phyloP scores from a whole-genome alignment of 2,113 vertebrate species.

The Leptodactylus fuscus region DNA sequence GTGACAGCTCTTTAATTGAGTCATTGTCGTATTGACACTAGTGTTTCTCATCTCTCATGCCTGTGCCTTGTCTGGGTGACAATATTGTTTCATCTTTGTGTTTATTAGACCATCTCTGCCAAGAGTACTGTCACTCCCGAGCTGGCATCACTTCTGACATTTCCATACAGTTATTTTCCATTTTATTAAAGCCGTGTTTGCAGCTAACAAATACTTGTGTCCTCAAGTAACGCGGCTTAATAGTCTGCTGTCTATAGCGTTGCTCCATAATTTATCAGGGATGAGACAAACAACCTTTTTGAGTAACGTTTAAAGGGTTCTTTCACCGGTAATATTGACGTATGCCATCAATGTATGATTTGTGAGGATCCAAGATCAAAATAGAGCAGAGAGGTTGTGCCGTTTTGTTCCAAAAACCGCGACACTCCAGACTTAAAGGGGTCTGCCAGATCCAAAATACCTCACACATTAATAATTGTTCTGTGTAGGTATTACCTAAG shows the following conservation, averaged over 20 bases:
- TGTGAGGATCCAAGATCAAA: too few relatives aligned
- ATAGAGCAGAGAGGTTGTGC: too few relatives aligned
- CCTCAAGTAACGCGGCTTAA: neutral
- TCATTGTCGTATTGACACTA: slow-evolving; percentile 21
- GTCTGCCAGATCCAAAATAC: too few relatives aligned
- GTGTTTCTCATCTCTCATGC: slow-evolving; percentile 15
- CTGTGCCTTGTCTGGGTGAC: neutral
- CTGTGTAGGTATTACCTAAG: too few relatives aligned
- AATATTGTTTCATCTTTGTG: slow-evolving; percentile 37
- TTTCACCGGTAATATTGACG: too few relatives aligned
- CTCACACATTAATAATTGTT: too few relatives aligned
- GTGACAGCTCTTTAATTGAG: slow-evolving; percentile 27
- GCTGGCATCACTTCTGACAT: neutral
- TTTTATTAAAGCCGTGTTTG: neutral
- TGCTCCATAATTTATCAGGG: neutral
- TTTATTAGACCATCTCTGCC: neutral
- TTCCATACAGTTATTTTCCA: slow-evolving; percentile 17
- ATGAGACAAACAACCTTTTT: neutral
- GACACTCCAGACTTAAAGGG: too few relatives aligned
- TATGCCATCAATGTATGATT: too few relatives aligned
- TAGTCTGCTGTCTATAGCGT: neutral
- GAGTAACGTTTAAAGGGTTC: too few relatives aligned
- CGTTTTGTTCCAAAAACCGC: too few relatives aligned
- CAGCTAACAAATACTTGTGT: neutral
- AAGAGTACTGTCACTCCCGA: neutral